Conservation (phyloP, 2,797 vertebrate species). For the Microhierax caerulescens region DNA sequence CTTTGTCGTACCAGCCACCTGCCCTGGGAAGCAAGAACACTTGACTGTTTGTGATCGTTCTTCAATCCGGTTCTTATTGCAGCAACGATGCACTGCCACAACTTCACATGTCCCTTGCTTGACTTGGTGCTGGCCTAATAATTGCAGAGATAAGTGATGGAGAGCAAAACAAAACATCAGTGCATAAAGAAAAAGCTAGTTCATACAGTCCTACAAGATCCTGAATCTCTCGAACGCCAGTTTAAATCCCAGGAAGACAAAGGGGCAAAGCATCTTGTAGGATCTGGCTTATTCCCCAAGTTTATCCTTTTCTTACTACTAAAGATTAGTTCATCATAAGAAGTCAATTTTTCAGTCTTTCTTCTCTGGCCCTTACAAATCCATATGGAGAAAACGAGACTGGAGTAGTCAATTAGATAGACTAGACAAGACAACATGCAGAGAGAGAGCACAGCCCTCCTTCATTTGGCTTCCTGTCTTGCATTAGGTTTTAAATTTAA, state of each 20-base stretch:
- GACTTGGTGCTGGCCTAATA: conserved; percentile 83
- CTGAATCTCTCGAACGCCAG: rapidly evolving
- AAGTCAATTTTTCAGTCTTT: background rate
- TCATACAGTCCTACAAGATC: rapidly evolving
- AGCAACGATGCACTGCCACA: conserved; percentile 91
- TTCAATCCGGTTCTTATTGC: conserved; percentile 95
- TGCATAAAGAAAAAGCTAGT: background rate
- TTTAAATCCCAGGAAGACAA: background rate
- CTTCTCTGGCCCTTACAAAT: background rate
- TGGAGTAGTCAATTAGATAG: background rate
- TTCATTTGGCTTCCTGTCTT: background rate
- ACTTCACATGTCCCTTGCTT: conserved; percentile 94
- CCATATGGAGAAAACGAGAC: background rate
- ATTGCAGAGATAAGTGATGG: background rate
- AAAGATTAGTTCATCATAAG: background rate
- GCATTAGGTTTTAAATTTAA: background rate
- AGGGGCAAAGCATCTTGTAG: background rate
- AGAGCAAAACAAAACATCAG: background rate
- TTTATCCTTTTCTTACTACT: background rate
- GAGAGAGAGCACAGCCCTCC: background rate
- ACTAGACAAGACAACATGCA: background rate
- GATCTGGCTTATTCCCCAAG: background rate
- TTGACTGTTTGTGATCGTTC: conserved; percentile 95
- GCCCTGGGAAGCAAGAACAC: conserved; percentile 94
- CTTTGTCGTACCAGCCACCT: conserved; percentile 92